Evolutionary conservation across 2,888 invertebrate species (phyloP).

Genomic region (Patella depressa): DNA sequence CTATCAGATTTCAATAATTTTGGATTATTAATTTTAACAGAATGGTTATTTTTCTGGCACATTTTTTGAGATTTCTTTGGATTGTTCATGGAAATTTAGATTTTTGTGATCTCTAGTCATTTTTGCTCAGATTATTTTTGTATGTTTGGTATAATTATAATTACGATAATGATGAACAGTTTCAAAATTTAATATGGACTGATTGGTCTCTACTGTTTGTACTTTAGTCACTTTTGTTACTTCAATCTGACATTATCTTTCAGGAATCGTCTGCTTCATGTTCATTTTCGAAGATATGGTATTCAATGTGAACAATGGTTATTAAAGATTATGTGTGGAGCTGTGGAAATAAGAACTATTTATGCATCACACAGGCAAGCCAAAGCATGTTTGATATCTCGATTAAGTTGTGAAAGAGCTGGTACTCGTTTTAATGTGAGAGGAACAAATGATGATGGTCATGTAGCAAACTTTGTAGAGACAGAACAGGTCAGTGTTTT

Average conservation of each 20-base stretch:
- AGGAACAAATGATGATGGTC: slow-evolving; percentile 98
- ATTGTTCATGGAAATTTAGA: no score
- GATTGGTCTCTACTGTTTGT: no score
- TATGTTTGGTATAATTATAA: no score
- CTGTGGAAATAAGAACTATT: slow-evolving; percentile 95
- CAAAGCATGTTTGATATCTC: slow-evolving; percentile 90
- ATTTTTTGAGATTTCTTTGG: no score
- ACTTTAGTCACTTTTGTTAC: no score
- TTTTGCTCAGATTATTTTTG: no score
- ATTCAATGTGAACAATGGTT: slow-evolving; percentile 93
- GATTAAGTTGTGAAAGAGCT: slow-evolving; percentile 96
- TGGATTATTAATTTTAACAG: no score
- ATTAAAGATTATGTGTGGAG: slow-evolving; percentile 95
- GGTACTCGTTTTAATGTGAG: slow-evolving; percentile 98
- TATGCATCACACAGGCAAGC: slow-evolving; percentile 97
- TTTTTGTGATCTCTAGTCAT: no score
- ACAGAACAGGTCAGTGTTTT: slow-evolving; percentile 87
- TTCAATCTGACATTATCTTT: slow-evolving; percentile 27
- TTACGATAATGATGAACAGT: no score
- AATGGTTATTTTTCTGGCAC: no score
- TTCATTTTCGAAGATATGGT: slow-evolving; percentile 91
- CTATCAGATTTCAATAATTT: no score
- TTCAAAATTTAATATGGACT: no score
- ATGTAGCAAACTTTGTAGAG: slow-evolving; percentile 99
- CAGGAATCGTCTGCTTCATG: slow-evolving; percentile 94